These are phyloP conservation scores for Iselma pallidipennis DNA, from an alignment of 2,888 invertebrate species.

Conservation along the genomic window DNA sequence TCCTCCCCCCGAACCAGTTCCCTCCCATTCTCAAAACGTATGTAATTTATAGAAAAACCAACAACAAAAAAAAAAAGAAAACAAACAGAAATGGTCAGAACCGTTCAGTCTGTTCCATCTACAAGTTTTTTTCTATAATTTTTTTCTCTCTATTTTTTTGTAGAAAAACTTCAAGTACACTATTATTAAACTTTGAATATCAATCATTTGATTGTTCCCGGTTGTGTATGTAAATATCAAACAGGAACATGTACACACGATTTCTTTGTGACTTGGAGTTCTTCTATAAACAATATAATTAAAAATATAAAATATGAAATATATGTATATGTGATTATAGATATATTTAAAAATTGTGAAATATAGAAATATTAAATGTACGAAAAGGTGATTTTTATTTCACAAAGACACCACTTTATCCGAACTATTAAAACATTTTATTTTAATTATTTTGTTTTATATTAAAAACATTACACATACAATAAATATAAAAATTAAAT, in stretches of 20 bases:
- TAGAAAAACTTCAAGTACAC: constrained; percentile 28
- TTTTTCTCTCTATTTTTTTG: background rate
- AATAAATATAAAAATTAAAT: constrained; percentile 34
- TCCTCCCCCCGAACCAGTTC: constrained; percentile 25
- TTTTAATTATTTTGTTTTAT: constrained; percentile 15
- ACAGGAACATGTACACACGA: constrained; percentile 8
- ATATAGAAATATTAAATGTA: constrained; percentile 54
- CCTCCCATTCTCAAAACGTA: constrained; percentile 40
- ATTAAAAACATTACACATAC: constrained; percentile 30
- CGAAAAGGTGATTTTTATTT: background rate
- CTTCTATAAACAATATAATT: constrained; percentile 34
- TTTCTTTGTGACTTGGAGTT: constrained; percentile 26
- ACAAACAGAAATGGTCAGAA: constrained; percentile 36
- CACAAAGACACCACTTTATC: background rate
- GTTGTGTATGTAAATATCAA: constrained; percentile 15
- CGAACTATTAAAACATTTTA: too few species aligned
- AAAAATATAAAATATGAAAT: constrained; percentile 39
- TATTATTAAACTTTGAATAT: constrained; percentile 10
- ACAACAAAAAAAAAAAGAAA: background rate
- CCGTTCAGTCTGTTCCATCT: constrained; percentile 38
- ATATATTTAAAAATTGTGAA: constrained; percentile 54
- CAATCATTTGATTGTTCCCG: background rate
- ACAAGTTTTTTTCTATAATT: constrained; percentile 4
- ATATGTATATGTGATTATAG: constrained; percentile 54
- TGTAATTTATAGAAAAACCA: constrained; percentile 33